Percentiles rank a stretch among this genome's conserved stretches.
These are phyloP conservation scores for Chironomus striatipennis DNA, from an alignment of 1,140 invertebrate species.

Conservation along the genomic window DNA sequence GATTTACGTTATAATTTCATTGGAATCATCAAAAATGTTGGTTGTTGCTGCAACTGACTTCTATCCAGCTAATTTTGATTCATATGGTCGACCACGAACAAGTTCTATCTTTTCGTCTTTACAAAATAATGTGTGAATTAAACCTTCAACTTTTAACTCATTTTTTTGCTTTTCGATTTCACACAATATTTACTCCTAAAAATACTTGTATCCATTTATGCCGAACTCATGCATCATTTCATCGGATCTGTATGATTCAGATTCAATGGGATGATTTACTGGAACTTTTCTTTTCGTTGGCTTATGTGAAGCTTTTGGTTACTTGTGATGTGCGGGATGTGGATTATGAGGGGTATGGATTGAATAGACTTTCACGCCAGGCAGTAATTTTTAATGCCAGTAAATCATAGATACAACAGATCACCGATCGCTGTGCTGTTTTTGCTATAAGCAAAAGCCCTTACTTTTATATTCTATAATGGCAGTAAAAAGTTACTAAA, in stretches of 20 bases:
- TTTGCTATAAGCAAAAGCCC: background rate
- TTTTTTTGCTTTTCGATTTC: conserved; percentile 13
- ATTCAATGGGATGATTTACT: background rate
- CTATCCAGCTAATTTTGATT: background rate
- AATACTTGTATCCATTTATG: background rate
- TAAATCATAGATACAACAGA: no score
- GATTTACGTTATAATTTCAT: background rate
- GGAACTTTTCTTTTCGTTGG: background rate
- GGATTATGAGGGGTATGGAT: background rate
- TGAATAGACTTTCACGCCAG: background rate
- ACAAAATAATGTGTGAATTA: background rate
- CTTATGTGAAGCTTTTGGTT: background rate
- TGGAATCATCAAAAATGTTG: background rate
- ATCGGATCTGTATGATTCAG: background rate
- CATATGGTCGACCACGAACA: background rate
- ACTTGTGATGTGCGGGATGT: background rate
- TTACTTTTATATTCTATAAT: background rate
- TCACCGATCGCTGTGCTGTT: background rate
- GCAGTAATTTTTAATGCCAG: no score
- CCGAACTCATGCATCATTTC: background rate
- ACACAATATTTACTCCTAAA: conserved; percentile 10
- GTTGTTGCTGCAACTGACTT: background rate
- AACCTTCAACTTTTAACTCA: background rate
- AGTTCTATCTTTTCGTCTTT: background rate
- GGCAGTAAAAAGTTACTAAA: background rate